Percentiles rank a stretch among this genome's conserved stretches.
Evolutionary conservation across 1,140 invertebrate genomes (phyloP).

Genomic region (Drosophila insularis): DNA sequence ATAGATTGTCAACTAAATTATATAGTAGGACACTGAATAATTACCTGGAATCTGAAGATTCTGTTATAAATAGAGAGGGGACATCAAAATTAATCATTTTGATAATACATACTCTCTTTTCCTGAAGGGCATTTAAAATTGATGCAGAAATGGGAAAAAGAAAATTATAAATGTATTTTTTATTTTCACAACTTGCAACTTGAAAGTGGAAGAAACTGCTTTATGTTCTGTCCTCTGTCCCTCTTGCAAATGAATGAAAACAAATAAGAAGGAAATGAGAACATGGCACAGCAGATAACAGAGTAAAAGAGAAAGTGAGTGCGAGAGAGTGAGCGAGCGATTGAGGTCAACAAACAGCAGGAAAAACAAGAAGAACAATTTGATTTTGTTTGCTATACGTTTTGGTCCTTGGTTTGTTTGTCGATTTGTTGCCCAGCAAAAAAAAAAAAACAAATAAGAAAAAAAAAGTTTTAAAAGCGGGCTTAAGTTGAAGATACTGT

Average conservation of each 20-base stretch:
- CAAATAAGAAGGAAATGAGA: conserved; percentile 54
- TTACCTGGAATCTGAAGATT: neutral
- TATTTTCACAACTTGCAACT: conserved; percentile 18
- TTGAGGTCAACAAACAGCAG: conserved; percentile 34
- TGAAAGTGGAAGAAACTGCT: conserved; percentile 28
- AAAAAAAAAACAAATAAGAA: neutral
- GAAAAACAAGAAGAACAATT: conserved; percentile 61
- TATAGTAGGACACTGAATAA: neutral
- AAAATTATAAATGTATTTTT: neutral
- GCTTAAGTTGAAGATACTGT: neutral
- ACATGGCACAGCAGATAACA: conserved; percentile 15
- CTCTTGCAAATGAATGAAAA: conserved; percentile 51
- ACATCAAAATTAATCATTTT: too few species aligned
- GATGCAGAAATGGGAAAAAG: neutral
- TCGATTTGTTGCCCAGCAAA: conserved; percentile 27
- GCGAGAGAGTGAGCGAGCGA: neutral
- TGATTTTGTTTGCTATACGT: conserved; percentile 68
- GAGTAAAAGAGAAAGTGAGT: neutral
- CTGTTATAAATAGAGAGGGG: too few species aligned
- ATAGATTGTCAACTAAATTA: too few species aligned
- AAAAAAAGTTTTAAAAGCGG: neutral
- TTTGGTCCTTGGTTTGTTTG: conserved; percentile 36
- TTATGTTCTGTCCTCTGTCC: neutral
- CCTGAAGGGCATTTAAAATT: neutral
- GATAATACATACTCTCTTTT: neutral